A percentile compares a stretch with the other conserved stretches of the same genome.
Evolutionary conservation across 1,140 invertebrate genomes (phyloP).

Genomic region (Drosophila prosaltans): DNA sequence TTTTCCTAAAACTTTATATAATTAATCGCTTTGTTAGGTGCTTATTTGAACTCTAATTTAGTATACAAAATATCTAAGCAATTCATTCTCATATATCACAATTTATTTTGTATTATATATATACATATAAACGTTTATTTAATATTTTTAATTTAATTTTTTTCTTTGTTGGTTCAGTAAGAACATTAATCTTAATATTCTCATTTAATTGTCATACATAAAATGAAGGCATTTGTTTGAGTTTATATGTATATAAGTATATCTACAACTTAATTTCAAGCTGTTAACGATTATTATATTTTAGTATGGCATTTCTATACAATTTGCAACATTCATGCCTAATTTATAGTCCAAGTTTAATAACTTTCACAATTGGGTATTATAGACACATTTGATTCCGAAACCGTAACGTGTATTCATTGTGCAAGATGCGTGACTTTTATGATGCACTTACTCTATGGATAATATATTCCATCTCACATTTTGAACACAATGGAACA

Average conservation of each 20-base stretch:
- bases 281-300: slow-evolving; percentile 6
- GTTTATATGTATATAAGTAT: background rate
- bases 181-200: slow-evolving; percentile 6
- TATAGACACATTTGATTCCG: slow-evolving; percentile 7
- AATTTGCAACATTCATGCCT: slow-evolving; percentile 1
- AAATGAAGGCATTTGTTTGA: slow-evolving; percentile 3
- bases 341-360: slow-evolving; percentile 7
- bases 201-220: background rate
- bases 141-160: background rate
- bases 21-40: too few species aligned
- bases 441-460: slow-evolving; percentile 39
- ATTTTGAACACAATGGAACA: slow-evolving; percentile 38
- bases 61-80: too few species aligned
- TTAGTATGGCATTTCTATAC: slow-evolving; percentile 5
- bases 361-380: background rate
- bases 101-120: background rate
- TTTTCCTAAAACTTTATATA: too few species aligned
- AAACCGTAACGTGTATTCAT: slow-evolving; percentile 34
- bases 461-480: slow-evolving; percentile 38
- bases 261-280: slow-evolving; percentile 7
- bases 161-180: background rate
- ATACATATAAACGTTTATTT: background rate
- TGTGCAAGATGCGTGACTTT: slow-evolving; percentile 51
- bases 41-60: too few species aligned
- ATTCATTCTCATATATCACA: background rate